A percentile compares a stretch with the other conserved stretches of the same genome.
Evolutionary conservation across 2,888 invertebrate species (phyloP).

Genomic region (Teleogryllus oceanicus): DNA sequence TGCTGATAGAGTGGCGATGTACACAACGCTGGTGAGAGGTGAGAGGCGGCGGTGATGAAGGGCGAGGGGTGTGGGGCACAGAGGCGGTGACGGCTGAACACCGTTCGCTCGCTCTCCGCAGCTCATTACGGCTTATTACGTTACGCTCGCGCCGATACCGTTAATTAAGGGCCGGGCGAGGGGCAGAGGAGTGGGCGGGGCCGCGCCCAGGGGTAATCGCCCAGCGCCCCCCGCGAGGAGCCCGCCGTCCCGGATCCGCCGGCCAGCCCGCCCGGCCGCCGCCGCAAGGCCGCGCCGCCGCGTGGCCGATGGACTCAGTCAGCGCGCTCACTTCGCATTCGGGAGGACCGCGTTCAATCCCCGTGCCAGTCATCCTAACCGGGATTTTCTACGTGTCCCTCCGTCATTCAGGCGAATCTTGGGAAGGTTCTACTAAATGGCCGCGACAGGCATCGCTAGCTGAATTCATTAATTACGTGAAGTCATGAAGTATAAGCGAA

Average conservation of each 20-base stretch:
- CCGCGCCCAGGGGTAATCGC: background rate
- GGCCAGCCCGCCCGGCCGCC: too few relatives aligned
- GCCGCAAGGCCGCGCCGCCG: too few relatives aligned
- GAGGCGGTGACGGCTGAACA: background rate
- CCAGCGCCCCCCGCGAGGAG: background rate
- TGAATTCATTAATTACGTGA: too few relatives aligned
- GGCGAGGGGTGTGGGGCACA: background rate
- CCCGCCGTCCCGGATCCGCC: background rate
- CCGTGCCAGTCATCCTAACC: too few relatives aligned
- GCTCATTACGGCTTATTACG: background rate
- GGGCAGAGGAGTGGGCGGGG: background rate
- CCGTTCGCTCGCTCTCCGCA: background rate
- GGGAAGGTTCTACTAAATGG: too few relatives aligned
- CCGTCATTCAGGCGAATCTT: too few relatives aligned
- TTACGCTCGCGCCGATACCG: constrained; percentile 18
- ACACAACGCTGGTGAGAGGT: background rate
- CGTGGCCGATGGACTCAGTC: too few relatives aligned
- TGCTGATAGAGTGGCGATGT: background rate
- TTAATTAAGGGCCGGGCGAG: background rate
- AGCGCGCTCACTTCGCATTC: too few relatives aligned
- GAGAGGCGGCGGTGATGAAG: background rate
- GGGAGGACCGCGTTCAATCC: too few relatives aligned
- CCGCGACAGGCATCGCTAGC: too few relatives aligned
- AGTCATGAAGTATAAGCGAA: too few relatives aligned
- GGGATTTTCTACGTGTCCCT: too few relatives aligned